These are phyloP conservation scores for Tenthredo scrophulariae DNA, from an alignment of 2,888 invertebrate genomes.

Conservation along the genomic window DNA sequence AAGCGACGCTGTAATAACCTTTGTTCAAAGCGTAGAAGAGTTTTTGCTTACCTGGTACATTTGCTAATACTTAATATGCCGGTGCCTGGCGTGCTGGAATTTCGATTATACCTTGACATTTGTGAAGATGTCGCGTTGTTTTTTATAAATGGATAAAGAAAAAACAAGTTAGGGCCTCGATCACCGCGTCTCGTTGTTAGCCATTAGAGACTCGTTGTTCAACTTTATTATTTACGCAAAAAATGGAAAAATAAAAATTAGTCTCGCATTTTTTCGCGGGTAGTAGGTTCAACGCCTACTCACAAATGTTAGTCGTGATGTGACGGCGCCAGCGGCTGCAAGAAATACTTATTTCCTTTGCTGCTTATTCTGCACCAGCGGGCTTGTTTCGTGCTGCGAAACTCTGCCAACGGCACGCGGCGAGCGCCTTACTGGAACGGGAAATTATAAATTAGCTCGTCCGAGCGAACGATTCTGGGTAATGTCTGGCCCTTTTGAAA, in stretches of 20 bases:
- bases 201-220: not conserved
- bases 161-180: not conserved
- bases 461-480: constrained; percentile 59
- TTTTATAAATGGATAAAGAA: not conserved
- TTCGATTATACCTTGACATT: not conserved
- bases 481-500: constrained; percentile 42
- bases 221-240: not conserved
- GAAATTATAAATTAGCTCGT: constrained; percentile 68
- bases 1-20: constrained; percentile 42
- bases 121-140: not conserved
- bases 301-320: constrained; percentile 7
- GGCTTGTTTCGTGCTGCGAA: constrained; percentile 56
- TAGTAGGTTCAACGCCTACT: not conserved
- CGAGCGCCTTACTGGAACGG: constrained; percentile 62
- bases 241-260: not conserved
- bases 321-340: constrained; percentile 9
- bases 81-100: not conserved
- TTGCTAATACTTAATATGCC: not conserved
- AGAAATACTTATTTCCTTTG: constrained; percentile 35
- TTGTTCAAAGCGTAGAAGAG: constrained; percentile 37
- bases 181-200: not conserved
- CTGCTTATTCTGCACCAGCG: constrained; percentile 46
- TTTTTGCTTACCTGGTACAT: constrained; percentile 23
- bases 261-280: not conserved
- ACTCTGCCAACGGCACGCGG: constrained; percentile 58